Percentiles rank a stretch among this genome's conserved stretches.
phyloP scores from a whole-genome alignment of 2,888 invertebrate species.

The Spilarctia lutea region DNA sequence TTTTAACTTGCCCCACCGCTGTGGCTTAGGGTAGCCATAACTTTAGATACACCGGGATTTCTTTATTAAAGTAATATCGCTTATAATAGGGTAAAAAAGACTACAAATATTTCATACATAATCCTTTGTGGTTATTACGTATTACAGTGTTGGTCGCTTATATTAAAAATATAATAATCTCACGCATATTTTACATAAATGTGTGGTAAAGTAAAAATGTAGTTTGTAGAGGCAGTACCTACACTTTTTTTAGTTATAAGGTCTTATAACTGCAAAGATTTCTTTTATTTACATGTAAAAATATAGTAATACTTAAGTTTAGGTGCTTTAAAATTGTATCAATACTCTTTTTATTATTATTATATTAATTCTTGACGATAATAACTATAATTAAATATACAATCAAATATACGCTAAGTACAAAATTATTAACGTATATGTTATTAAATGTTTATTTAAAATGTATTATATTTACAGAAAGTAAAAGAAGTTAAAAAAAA shows the following conservation, averaged over 20 bases:
- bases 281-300: neutral
- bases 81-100: constrained; percentile 28
- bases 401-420: too few relatives aligned
- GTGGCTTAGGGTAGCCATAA: constrained; percentile 52
- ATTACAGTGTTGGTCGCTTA: constrained; percentile 17
- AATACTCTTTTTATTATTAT: neutral
- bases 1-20: constrained; percentile 63
- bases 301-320: neutral
- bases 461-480: neutral
- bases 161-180: constrained; percentile 14
- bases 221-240: neutral
- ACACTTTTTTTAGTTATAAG: neutral
- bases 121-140: constrained; percentile 42
- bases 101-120: constrained; percentile 26
- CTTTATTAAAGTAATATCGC: constrained; percentile 47
- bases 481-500: neutral
- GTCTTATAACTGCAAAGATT: neutral
- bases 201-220: neutral
- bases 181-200: neutral
- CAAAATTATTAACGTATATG: too few relatives aligned
- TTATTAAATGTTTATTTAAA: neutral
- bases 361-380: neutral
- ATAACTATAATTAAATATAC: neutral
- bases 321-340: neutral
- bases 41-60: constrained; percentile 39